phyloP scores from a whole-genome alignment of 2,888 invertebrate species.

The Oscheius sp. region DNA sequence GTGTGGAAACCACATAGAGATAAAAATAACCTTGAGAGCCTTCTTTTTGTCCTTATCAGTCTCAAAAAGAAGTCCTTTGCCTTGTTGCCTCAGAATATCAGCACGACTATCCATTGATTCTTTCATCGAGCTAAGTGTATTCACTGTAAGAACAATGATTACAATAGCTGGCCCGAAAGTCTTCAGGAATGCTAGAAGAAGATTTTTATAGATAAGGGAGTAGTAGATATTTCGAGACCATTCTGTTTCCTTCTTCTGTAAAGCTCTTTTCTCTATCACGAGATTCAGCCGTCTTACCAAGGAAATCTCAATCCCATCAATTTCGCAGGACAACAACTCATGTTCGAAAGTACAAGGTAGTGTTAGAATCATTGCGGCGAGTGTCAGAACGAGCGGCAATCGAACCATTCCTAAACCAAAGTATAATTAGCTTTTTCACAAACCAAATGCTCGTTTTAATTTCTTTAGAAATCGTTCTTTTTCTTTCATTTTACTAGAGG shows the following conservation, averaged over 20 bases:
- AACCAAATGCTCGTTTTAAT: no score
- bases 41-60: conserved; percentile 59
- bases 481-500: conserved; percentile 27
- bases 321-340: conserved; percentile 38
- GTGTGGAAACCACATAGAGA: not conserved
- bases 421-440: conserved; percentile 32
- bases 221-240: conserved; percentile 35
- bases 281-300: conserved; percentile 31
- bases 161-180: conserved; percentile 58
- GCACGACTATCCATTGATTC: conserved; percentile 60
- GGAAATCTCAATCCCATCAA: conserved; percentile 29
- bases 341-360: conserved; percentile 58
- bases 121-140: conserved; percentile 47
- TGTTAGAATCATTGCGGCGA: conserved; percentile 51
- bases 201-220: conserved; percentile 45
- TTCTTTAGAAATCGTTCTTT: no score
- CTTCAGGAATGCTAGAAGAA: conserved; percentile 52
- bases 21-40: conserved; percentile 47
- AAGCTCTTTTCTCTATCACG: not conserved
- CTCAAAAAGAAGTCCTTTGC: conserved; percentile 54
- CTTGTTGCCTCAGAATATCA: conserved; percentile 57
- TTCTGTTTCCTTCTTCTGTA: conserved; percentile 24
- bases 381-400: conserved; percentile 52
- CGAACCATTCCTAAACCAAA: conserved; percentile 44
- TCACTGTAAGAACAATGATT: conserved; percentile 46